Evolutionary conservation across 2,888 invertebrate genomes (phyloP), one percentile per base, ranked within the genome.

Genomic region (Exocentrus adspersus): DNA sequence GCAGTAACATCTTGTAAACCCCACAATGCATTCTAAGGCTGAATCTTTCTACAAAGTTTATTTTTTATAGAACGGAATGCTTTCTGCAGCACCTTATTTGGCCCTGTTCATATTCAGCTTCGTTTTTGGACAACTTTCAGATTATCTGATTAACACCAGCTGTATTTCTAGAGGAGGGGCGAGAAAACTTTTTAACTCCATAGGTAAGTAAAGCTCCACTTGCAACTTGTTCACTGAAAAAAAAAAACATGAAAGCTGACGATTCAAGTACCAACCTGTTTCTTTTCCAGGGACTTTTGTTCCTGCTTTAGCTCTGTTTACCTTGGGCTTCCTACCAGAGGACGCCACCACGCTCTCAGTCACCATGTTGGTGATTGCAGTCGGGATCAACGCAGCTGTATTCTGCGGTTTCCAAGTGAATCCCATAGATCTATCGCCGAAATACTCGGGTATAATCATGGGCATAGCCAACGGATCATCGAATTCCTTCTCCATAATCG

Each of bases 381-480:
- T 93, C 0, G 90, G 92, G 0, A 85, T 91, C 2, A 93, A 93
- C 73, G 89, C 92, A 0, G 90, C 90, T 1, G 88, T 90, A 54
- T 92, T 90, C 72, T 88, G 90, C 45, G 93, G 93, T 1, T 92
- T 89, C 77, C 87, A 89, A 85, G 86, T 89, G 12, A 94, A 93
- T 70, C 93, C 93, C 76, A 91, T 95, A 67, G 94, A 95, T 83
- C 83, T 95, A 54, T 90, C 94, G 4, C 93, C 94, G 0, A 92
- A 92, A 79, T 92, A 90, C 79, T 92, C 94, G 1, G 94, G 94
- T 21, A 89, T 91, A 0, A 82, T 94, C 70, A 93, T 94, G 93
- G 94, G 94, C 3, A 89, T 94, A 72, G 93, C 93, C 1, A 94
- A 94, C 78, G 90, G 90, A 7, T 83, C 87, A n/a, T 90, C 92